Evolutionary conservation across 2,113 vertebrate species (phyloP).

Genomic region (Porphyrio hochstetteri): DNA sequence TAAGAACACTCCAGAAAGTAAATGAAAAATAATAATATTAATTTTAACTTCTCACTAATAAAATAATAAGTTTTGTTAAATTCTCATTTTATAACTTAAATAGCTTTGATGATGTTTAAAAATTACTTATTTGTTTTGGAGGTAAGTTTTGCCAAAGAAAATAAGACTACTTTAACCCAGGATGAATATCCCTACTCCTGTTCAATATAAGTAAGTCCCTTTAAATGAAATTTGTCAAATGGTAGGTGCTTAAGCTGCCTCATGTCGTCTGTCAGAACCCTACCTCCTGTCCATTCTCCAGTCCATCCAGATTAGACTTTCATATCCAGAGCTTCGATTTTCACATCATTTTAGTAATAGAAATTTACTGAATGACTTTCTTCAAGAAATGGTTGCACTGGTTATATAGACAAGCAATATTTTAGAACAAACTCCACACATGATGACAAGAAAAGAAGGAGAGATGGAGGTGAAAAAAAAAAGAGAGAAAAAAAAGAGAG

Average conservation of each 20-base stretch:
- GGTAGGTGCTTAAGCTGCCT: rapidly evolving
- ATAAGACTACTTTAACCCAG: not conserved
- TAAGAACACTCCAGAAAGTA: not conserved
- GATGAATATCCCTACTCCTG: not conserved
- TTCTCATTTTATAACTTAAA: not conserved
- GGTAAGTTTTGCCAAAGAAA: not conserved
- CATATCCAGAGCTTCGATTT: not conserved
- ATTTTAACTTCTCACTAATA: not conserved
- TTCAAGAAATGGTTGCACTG: not conserved
- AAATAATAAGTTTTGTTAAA: not conserved
- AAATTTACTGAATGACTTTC: not conserved
- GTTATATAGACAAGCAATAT: not conserved
- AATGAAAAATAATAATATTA: not conserved
- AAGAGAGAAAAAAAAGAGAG: rapidly evolving
- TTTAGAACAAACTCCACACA: not conserved
- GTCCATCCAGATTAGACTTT: no score
- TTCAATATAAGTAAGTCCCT: not conserved
- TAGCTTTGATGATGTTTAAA: not conserved
- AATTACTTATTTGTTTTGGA: not conserved
- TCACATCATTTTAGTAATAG: not conserved
- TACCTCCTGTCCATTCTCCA: not conserved
- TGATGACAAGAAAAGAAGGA: not conserved
- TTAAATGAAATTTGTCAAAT: not conserved
- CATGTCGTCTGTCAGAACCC: not conserved
- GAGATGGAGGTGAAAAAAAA: no score